Evolutionary conservation across 1,140 invertebrate species (phyloP), one percentile per base, ranked within the genome.

Genomic region (Drosophila bipectinata): DNA sequence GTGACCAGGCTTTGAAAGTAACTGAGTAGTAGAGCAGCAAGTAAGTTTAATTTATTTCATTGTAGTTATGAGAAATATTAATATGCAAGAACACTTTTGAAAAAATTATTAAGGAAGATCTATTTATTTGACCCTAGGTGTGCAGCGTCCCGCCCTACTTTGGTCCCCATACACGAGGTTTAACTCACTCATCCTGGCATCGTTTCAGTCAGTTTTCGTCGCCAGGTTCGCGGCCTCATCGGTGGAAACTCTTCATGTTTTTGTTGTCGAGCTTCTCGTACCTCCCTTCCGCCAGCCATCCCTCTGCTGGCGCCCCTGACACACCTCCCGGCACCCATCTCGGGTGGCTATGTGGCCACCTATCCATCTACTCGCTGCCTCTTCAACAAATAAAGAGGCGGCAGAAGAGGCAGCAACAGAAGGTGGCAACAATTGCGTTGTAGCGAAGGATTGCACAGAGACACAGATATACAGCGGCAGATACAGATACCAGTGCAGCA

Each of bases 391-490:
- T 34, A 15, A 15, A 32, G 26, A 53, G 8, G 30, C 44, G 26
- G 61, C 39, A 45, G 34, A 55, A 47, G 62, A 72, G 54, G 64
- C 45, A 71, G 64, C 45, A 71, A 62, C 82, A 69, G 71, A 79
- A 82, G 71, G 80, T 83, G 80, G 80, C 80, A 83, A 72, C 80
- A 79, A 84, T 79, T 76, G 72, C 76, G 80, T 59, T 78, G 79
- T 69, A 81, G 21, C 26, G 18, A 69, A 57, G 67, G 67, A 71
- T 45, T 49, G 52, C 66, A 57, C 57, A 68, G 66, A 68, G 28
- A 68, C 37, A 34, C 34, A 45, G 18, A 55, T 15, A 55, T 48
- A 8, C 14, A 21, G 9, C 18, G 9, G 32, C 15, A 30, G 10
- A 30, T 37, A 8, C 9, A 34, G 26, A 28, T 34, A 34, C 9